These are phyloP conservation scores for Nemopilema nomurai DNA, from an alignment of 30 jellyfish, hydroid and myxozoan species.

Conservation along the genomic window DNA sequence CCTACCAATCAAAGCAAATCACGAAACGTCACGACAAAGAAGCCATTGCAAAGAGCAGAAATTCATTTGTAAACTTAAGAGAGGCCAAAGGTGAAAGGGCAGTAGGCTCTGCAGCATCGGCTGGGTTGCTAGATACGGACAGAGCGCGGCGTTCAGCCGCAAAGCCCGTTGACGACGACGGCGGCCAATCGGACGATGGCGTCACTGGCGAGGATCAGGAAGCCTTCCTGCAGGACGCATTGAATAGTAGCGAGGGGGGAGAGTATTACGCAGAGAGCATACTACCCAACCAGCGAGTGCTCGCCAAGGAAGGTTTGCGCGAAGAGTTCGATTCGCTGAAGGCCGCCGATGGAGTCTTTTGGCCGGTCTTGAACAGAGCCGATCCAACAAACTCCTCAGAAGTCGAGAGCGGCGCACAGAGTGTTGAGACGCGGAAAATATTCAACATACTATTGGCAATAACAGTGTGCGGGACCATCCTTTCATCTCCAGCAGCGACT, in stretches of 20 bases:
- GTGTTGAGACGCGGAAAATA: constrained; percentile 43
- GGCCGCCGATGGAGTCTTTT: constrained; percentile 78
- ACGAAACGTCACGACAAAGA: background rate
- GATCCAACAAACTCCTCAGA: constrained; percentile 56
- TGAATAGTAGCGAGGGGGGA: constrained; percentile 21
- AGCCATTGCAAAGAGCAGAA: background rate
- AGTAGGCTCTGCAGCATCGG: background rate
- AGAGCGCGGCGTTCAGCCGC: background rate
- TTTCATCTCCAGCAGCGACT: constrained; percentile 98
- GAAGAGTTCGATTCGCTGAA: constrained; percentile 91
- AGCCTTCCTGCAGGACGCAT: constrained; percentile 41
- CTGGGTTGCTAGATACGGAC: no score
- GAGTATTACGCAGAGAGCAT: constrained; percentile 53
- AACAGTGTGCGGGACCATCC: constrained; percentile 87
- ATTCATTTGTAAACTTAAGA: background rate
- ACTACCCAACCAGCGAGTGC: constrained; percentile 71
- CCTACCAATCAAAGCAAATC: background rate
- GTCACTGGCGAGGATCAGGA: constrained; percentile 18
- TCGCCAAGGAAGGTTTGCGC: constrained; percentile 87
- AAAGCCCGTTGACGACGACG: background rate
- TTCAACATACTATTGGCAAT: constrained; percentile 76
- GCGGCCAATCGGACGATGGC: background rate
- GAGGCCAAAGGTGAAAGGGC: background rate
- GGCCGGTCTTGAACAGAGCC: constrained; percentile 86
- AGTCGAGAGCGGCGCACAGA: constrained; percentile 33